Evolutionary conservation across 35 echinoderm and acorn worm species (phyloP).

Genomic region (Apostichopus japonicus): DNA sequence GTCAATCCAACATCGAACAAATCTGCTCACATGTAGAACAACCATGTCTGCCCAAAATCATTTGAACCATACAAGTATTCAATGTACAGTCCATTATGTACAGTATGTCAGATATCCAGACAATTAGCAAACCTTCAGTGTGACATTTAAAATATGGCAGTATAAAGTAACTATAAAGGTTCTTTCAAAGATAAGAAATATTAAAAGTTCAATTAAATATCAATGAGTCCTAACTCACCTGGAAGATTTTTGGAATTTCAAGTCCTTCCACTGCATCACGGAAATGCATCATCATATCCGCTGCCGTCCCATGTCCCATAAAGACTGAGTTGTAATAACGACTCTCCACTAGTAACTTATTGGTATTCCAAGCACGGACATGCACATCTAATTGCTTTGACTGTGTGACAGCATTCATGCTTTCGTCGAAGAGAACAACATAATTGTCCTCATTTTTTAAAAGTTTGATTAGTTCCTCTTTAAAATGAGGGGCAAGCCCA

Average conservation of each 20-base stretch:
- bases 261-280: background rate
- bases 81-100: too few relatives aligned
- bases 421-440: conserved; percentile 57
- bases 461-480: background rate
- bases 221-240: too few relatives aligned
- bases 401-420: background rate
- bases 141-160: too few relatives aligned
- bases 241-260: background rate
- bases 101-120: too few relatives aligned
- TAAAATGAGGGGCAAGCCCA: conserved; percentile 33
- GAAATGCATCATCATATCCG: conserved; percentile 1
- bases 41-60: too few relatives aligned
- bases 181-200: too few relatives aligned
- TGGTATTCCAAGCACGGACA: background rate
- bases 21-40: too few relatives aligned
- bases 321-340: conserved; percentile 25
- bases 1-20: too few relatives aligned
- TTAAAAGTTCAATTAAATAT: too few relatives aligned
- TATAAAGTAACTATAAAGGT: too few relatives aligned
- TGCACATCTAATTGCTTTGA: conserved; percentile 4
- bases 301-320: background rate
- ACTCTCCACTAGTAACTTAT: background rate
- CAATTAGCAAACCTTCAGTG: too few relatives aligned
- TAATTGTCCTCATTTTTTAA: background rate
- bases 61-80: background rate